These are phyloP conservation scores for Orthonyx spaldingii DNA, from an alignment of 2,113 vertebrate genomes.

Conservation along the genomic window DNA sequence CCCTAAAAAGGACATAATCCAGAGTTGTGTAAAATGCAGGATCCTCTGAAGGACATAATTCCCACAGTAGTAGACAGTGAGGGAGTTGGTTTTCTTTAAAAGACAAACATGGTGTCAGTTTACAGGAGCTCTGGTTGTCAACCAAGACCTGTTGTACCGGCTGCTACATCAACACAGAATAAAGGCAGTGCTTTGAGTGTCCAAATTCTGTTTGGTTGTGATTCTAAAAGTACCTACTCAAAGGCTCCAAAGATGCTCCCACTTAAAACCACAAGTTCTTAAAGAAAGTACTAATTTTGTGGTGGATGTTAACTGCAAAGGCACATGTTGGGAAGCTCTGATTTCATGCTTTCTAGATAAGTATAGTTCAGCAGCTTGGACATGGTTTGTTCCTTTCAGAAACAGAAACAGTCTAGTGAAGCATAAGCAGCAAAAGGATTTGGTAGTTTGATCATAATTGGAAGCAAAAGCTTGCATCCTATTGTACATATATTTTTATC, in stretches of 20 bases:
- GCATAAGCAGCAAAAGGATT: neutral
- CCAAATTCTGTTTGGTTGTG: neutral
- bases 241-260: neutral
- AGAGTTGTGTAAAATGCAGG: neutral
- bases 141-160: neutral
- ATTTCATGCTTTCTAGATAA: neutral
- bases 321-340: neutral
- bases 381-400: neutral
- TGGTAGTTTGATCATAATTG: neutral
- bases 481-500: neutral
- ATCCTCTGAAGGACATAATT: neutral
- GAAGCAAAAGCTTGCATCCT: neutral
- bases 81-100: neutral
- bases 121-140: neutral
- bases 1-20: neutral
- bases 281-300: conserved; percentile 9
- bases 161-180: neutral
- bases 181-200: neutral
- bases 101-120: neutral
- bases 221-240: conserved; percentile 9
- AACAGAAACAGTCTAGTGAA: neutral
- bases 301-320: neutral
- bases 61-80: neutral
- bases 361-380: neutral
- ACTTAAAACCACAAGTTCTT: neutral